phyloP scores from a whole-genome alignment of 1,140 invertebrate species.

The Drosophila punjabiensis region DNA sequence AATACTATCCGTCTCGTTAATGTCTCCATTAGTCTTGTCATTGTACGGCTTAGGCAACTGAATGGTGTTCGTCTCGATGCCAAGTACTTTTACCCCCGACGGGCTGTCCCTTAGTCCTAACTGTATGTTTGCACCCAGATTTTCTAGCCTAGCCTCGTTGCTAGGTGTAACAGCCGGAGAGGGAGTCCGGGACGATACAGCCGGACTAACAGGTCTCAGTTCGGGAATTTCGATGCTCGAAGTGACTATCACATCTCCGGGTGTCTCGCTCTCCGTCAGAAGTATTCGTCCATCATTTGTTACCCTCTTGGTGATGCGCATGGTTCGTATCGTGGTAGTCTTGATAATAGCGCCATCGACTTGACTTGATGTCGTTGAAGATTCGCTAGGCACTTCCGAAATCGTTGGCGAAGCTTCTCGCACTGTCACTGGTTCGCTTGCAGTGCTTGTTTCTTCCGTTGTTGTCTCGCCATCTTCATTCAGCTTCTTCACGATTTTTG shows the following conservation, averaged over 20 bases:
- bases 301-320: slow-evolving; percentile 79
- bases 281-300: slow-evolving; percentile 80
- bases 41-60: slow-evolving; percentile 39
- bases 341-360: slow-evolving; percentile 83
- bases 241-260: slow-evolving; percentile 75
- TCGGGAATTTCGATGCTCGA: slow-evolving; percentile 83
- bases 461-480: slow-evolving; percentile 73
- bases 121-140: slow-evolving; percentile 54
- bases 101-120: slow-evolving; percentile 51
- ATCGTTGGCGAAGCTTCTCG: slow-evolving; percentile 65
- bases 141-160: slow-evolving; percentile 44
- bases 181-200: slow-evolving; percentile 43
- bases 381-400: slow-evolving; percentile 72
- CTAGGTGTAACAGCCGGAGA: slow-evolving; percentile 54
- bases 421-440: slow-evolving; percentile 67
- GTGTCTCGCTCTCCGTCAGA: slow-evolving; percentile 71
- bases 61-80: slow-evolving; percentile 66
- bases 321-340: slow-evolving; percentile 81
- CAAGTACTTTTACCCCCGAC: slow-evolving; percentile 69
- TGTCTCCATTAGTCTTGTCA: slow-evolving; percentile 38
- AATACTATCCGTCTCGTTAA: slow-evolving; percentile 52
- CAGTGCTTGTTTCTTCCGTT: slow-evolving; percentile 65
- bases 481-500: slow-evolving; percentile 70
- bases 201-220: slow-evolving; percentile 64
- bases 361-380: slow-evolving; percentile 80